These are phyloP conservation scores for Alloscopus bannaensis DNA, from an alignment of 2,888 invertebrate species.

Conservation along the genomic window DNA sequence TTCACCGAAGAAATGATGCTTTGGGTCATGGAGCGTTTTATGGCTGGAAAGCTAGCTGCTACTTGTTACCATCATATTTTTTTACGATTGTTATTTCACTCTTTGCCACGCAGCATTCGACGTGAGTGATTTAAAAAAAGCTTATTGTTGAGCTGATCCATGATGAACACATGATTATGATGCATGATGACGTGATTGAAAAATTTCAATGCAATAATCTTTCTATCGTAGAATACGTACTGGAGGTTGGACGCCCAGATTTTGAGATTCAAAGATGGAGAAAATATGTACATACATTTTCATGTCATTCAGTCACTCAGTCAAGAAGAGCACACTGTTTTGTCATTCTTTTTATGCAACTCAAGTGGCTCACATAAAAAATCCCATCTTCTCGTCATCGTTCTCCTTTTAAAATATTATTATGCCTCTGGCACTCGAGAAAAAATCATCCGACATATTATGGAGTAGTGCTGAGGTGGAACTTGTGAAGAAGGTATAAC, in stretches of 20 bases:
- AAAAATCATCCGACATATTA: no score
- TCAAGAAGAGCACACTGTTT: conserved; percentile 22
- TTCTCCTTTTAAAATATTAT: background rate
- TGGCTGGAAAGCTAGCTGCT: no score
- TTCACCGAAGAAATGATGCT: no score
- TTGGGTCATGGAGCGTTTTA: no score
- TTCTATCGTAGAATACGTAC: background rate
- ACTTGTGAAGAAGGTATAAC: no score
- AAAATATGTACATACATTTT: conserved; percentile 31
- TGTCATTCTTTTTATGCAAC: background rate
- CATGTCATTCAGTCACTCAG: conserved; percentile 62
- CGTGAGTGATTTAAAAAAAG: background rate
- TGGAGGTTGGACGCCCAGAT: no score
- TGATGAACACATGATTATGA: conserved; percentile 20
- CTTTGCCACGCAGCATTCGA: no score
- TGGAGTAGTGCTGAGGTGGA: no score
- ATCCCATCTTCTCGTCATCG: background rate
- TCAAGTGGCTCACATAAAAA: conserved; percentile 1
- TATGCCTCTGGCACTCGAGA: conserved; percentile 2
- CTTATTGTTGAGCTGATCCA: background rate
- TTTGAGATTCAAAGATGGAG: conserved; percentile 2
- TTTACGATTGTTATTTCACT: no score
- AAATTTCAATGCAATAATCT: conserved; percentile 16
- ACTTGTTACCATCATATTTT: no score
- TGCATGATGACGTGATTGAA: conserved; percentile 49